Percentiles rank a stretch among this genome's conserved stretches.
These are phyloP conservation scores for Magallana angulata DNA, from an alignment of 1,140 invertebrate species.

Conservation along the genomic window DNA sequence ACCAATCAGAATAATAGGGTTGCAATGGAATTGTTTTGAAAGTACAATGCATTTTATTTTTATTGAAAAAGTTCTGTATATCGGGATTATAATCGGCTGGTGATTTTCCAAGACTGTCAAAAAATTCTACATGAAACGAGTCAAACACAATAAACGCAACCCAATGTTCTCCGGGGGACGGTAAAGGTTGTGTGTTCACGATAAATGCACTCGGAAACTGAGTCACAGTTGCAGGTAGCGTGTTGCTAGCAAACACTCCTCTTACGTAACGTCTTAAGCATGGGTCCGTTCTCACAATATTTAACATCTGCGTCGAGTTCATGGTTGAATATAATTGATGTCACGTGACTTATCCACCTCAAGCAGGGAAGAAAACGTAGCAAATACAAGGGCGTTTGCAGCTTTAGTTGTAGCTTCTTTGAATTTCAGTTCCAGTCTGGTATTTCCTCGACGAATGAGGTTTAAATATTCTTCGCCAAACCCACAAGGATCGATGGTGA, in stretches of 20 bases:
- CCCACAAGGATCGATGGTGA: slow-evolving; percentile 41
- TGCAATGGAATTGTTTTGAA: slow-evolving; percentile 41
- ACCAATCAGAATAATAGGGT: slow-evolving; percentile 31
- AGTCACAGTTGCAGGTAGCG: slow-evolving; percentile 31
- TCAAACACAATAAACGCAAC: slow-evolving; percentile 22
- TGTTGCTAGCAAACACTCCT: slow-evolving; percentile 46
- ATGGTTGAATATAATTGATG: slow-evolving; percentile 43
- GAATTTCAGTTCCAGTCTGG: slow-evolving; percentile 51
- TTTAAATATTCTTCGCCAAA: slow-evolving; percentile 51
- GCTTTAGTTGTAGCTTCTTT: slow-evolving; percentile 39
- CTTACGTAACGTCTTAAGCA: slow-evolving; percentile 17
- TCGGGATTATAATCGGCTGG: slow-evolving; percentile 37
- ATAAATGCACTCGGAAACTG: slow-evolving; percentile 41
- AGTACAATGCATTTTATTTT: slow-evolving; percentile 31
- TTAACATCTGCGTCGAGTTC: slow-evolving; percentile 10
- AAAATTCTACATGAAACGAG: slow-evolving; percentile 35
- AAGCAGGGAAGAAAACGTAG: slow-evolving; percentile 41
- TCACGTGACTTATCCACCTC: slow-evolving; percentile 43
- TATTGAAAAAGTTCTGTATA: slow-evolving; percentile 24
- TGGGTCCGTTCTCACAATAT: background rate
- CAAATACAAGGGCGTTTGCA: slow-evolving; percentile 39
- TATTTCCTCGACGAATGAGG: slow-evolving; percentile 45
- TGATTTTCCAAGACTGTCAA: slow-evolving; percentile 50
- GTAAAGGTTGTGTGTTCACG: slow-evolving; percentile 38
- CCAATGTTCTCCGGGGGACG: slow-evolving; percentile 51